Evolutionary conservation across 2,888 invertebrate species (phyloP).

Genomic region (Atethmia centrago): DNA sequence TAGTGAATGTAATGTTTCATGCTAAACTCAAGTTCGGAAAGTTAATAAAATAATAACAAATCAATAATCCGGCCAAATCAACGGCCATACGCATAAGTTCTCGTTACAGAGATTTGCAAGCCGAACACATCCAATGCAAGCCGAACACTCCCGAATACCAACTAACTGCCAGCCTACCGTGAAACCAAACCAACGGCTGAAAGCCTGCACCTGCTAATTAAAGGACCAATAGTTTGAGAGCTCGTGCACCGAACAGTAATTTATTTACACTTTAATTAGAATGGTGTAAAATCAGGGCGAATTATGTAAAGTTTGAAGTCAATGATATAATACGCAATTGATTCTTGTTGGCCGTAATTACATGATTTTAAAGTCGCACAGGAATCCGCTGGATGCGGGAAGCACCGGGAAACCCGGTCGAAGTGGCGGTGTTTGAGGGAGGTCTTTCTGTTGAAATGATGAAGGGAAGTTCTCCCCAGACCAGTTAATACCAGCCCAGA

Average conservation of each 20-base stretch:
- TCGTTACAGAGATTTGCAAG: constrained; percentile 5
- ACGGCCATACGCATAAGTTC: neutral
- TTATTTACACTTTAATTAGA: neutral
- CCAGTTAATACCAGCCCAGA: no score
- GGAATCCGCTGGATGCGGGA: no score
- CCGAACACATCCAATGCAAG: neutral
- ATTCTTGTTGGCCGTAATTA: neutral
- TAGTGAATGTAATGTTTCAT: no score
- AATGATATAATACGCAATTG: neutral
- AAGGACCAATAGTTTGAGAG: constrained; percentile 7
- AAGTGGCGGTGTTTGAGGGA: no score
- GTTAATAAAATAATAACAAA: neutral
- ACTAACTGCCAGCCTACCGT: neutral
- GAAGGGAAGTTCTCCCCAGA: neutral
- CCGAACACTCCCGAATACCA: neutral
- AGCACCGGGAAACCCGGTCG: no score
- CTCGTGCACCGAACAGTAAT: neutral
- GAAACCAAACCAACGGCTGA: neutral
- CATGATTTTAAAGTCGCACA: no score
- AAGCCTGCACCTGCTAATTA: constrained; percentile 28
- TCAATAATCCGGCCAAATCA: neutral
- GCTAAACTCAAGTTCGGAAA: neutral
- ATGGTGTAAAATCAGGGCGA: neutral
- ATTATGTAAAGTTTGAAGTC: neutral
- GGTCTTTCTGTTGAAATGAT: no score